phyloP scores from a whole-genome alignment of 2,888 invertebrate species.

The Ectobius pallidus region DNA sequence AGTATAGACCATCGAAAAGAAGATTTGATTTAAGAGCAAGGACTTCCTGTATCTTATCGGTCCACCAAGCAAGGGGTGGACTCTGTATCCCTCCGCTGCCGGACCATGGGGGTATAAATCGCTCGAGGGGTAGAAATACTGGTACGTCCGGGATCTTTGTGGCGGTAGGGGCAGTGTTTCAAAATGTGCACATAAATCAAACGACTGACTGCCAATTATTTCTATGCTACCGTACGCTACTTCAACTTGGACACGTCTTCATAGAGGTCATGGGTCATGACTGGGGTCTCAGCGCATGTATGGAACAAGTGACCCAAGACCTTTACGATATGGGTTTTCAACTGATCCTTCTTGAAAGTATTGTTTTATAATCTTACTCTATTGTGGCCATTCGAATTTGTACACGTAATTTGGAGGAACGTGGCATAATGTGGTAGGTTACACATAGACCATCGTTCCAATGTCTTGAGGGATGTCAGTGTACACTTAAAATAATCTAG shows the following conservation, averaged over 20 bases:
- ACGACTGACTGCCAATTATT: slow-evolving; percentile 18
- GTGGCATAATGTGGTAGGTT: too few relatives aligned
- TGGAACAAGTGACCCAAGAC: neutral
- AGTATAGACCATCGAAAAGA: neutral
- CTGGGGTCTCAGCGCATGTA: neutral
- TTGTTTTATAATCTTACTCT: too few relatives aligned
- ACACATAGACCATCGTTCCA: too few relatives aligned
- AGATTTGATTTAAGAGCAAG: slow-evolving; percentile 29
- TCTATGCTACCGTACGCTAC: slow-evolving; percentile 7
- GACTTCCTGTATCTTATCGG: slow-evolving; percentile 29
- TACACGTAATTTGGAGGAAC: too few relatives aligned
- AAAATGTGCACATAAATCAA: slow-evolving; percentile 27
- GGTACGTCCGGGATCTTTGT: neutral
- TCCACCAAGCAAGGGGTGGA: slow-evolving; percentile 16
- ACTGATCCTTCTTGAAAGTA: too few relatives aligned
- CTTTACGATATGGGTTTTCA: too few relatives aligned
- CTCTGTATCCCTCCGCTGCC: neutral
- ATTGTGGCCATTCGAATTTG: too few relatives aligned
- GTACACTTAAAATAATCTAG: too few relatives aligned
- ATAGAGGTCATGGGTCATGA: neutral
- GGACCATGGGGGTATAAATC: slow-evolving; percentile 22
- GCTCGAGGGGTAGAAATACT: neutral
- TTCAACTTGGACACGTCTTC: too few relatives aligned
- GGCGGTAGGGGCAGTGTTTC: neutral
- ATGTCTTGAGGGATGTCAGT: too few relatives aligned